Percentiles rank a stretch among this genome's conserved stretches.
Conservation (phyloP, 2,113 vertebrate genomes). For the Redunca redunca region DNA sequence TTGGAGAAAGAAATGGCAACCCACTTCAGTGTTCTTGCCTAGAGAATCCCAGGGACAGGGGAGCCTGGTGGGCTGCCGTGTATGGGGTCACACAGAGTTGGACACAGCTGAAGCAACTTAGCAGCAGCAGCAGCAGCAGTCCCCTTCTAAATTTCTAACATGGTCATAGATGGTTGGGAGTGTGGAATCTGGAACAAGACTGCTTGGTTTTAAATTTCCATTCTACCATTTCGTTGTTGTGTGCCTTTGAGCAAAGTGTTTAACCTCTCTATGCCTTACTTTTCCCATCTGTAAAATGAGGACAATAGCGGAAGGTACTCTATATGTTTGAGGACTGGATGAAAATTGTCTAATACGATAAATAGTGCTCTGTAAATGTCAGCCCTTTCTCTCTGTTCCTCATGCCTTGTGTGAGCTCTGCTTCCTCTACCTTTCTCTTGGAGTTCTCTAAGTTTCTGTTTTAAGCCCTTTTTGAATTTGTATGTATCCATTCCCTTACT, state of each 20-base stretch:
- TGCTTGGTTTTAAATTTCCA: not conserved
- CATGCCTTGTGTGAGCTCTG: not conserved
- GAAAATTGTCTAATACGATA: not conserved
- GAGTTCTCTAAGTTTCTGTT: not conserved
- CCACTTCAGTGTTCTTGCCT: no score
- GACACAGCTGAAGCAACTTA: no score
- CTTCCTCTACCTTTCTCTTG: not conserved
- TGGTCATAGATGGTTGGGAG: not conserved
- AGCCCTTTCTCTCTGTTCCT: not conserved
- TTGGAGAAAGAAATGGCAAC: no score
- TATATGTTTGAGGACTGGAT: not conserved
- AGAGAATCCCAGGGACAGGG: no score
- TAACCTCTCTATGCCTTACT: not conserved
- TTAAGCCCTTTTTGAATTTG: not conserved
- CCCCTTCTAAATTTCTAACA: not conserved
- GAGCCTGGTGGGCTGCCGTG: no score
- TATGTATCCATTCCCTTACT: not conserved
- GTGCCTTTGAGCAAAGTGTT: not conserved
- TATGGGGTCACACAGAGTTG: no score
- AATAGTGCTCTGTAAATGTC: not conserved
- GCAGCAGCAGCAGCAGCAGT: no score
- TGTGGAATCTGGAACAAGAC: not conserved
- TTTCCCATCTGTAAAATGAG: not conserved
- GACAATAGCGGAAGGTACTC: not conserved
- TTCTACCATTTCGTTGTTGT: not conserved